A percentile compares a stretch with the other conserved stretches of the same genome.
phyloP scores from a whole-genome alignment of 2,888 invertebrate genomes.

The Gasteruption jaculator region DNA sequence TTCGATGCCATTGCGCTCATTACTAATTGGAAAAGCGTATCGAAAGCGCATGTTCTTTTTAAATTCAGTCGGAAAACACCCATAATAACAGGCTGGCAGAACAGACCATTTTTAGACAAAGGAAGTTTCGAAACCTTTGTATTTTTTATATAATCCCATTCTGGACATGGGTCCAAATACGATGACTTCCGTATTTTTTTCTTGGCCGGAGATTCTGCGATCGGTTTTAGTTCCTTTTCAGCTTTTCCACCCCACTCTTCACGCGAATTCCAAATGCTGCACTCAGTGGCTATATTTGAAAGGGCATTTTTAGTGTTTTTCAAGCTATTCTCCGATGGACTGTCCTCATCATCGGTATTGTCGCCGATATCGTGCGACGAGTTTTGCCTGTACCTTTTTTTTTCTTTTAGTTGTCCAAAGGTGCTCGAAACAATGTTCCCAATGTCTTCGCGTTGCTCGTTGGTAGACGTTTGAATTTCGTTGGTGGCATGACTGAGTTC shows the following conservation, averaged over 20 bases:
- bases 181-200: constrained; percentile 16
- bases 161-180: constrained; percentile 18
- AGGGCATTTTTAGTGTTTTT: not conserved
- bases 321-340: not conserved
- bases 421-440: too few species aligned
- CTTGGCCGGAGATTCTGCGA: constrained; percentile 6
- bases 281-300: constrained; percentile 6
- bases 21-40: constrained; percentile 18
- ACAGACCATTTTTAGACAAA: constrained; percentile 14
- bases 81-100: constrained; percentile 14
- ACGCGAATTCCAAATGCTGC: constrained; percentile 13
- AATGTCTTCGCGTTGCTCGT: not conserved
- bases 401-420: too few species aligned
- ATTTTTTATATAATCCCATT: constrained; percentile 21
- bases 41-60: constrained; percentile 17
- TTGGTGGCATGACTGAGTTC: not conserved
- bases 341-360: constrained; percentile 4
- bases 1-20: constrained; percentile 17
- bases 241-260: constrained; percentile 19
- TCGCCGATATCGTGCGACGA: not conserved
- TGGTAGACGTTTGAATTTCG: not conserved
- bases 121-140: constrained; percentile 11
- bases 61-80: constrained; percentile 12
- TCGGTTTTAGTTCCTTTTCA: constrained; percentile 3
- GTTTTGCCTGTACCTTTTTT: not conserved